Evolutionary conservation across 2,797 vertebrate genomes (phyloP), one percentile per base, ranked within the genome.

Genomic region (Phalloptychus januarius): DNA sequence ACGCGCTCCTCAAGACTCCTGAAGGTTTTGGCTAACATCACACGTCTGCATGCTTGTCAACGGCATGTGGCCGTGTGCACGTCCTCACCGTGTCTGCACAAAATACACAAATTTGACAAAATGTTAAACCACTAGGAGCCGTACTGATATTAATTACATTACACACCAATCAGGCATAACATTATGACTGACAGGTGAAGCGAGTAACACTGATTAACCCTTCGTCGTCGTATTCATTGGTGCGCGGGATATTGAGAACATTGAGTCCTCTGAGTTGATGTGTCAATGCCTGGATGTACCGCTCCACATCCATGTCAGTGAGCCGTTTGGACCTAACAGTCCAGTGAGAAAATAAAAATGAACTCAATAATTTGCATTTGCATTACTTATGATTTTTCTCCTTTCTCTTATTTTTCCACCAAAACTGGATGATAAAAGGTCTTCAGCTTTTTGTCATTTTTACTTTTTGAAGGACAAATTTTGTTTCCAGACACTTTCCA

Each of bases 161-260:
- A 65, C 31, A 23, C 20, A 38, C 36, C 20, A 65, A 38, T 38
- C 20, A 38, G 36, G 33, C 61, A 65, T 38, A 38, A 65, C 36
- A 65, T 38, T 65, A 65, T 65, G 36, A 65, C 61, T 65, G 61
- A 65, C 61, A 65, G 33, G 20, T 38, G 7, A 65, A 65, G 61
- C 7, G 18, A 65, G 33, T 11, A 23, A 65, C 18, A 65, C 20
- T 67, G 33, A 40, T 67, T 40, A 40, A 67, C 36, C 36, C 36
- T 38, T 38, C 18, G 11, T 65, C 20, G 11, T 38, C 40, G 18
- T 7, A 40, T 40, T 40, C 25, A 40, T 67, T 67, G 40, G 20
- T 25, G 63, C 33, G 1, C 6, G 8, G 16, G 10, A 40, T 67
- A 67, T 40, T 40, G 20, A 12, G 36, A 67, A 23, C 38, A 12